Evolutionary conservation across 2,888 invertebrate species (phyloP), one percentile per base, ranked within the genome.

Genomic region (Pachycephus smyrnensis): DNA sequence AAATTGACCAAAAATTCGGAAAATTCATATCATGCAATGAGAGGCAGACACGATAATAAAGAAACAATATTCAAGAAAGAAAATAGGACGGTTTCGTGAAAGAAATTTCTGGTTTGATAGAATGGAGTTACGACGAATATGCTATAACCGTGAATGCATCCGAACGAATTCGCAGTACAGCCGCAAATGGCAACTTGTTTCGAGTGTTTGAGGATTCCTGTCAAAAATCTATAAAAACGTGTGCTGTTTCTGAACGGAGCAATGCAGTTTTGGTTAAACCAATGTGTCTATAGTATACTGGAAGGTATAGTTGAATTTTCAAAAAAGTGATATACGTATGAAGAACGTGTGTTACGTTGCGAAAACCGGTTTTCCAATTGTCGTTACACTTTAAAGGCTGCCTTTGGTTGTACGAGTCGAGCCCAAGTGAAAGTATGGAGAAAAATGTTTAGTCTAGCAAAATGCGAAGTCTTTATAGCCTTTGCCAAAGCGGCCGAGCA

Each of bases 301-400:
- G 4, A 33, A 31, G 32, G 71, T 15, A 33, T 6, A 31, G 15
- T 31, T 31, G 3, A 23, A 71, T 15, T 71, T 31, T 33, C 4
- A 71, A 32, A 68, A n/a, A 71, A 71, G 31, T 71, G 71, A 71
- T 33, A 33, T 71, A 71, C 11, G 4, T 71, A 32, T 33, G 15
- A 32, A 71, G 32, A 31, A 23, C 23, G 31, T 71, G 71, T 73
- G 75, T 73, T 69, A 73, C 73, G 69, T 79, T 23, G 69, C 30
- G 32, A 69, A 73, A 79, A 79, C 78, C 78, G 78, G 78, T 79
- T 76, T 69, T 79, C 73, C 76, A 73, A 30, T 73, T 73, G 78
- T 79, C 78, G 73, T 76, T 79, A 76, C 76, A 68, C 69, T 76
- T 73, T 31, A 33, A 12, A 32, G 71, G 32, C 71, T 33, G 33